These are phyloP conservation scores for Dromaius novaehollandiae DNA, from an alignment of 2,113 vertebrate species.

Conservation along the genomic window DNA sequence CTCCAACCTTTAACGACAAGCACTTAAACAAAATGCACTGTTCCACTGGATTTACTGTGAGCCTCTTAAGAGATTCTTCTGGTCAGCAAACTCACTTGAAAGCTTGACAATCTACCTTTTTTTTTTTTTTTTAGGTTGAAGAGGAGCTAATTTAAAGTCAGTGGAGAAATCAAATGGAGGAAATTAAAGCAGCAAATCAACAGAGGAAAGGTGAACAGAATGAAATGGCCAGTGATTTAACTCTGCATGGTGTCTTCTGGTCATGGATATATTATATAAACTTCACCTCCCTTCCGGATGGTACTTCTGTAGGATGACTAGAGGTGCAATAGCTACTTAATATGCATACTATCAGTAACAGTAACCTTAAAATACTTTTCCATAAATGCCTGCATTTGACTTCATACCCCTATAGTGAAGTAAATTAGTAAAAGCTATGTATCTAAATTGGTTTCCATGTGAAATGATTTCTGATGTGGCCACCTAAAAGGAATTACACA, in stretches of 20 bases:
- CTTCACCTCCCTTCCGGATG: neutral
- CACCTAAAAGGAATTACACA: neutral
- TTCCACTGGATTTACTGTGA: slow-evolving; percentile 28
- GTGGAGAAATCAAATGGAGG: slow-evolving; percentile 10
- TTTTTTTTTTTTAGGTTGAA: neutral
- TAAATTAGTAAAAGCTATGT: neutral
- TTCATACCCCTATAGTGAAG: neutral
- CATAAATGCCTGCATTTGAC: neutral
- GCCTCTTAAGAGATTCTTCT: slow-evolving; percentile 31
- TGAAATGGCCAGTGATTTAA: neutral
- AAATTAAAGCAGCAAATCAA: slow-evolving; percentile 36
- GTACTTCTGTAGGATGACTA: neutral
- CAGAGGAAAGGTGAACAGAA: neutral
- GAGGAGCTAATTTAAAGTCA: slow-evolving; percentile 44
- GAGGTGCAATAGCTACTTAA: neutral
- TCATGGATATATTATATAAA: neutral
- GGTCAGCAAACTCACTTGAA: slow-evolving; percentile 38
- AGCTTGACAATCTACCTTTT: neutral
- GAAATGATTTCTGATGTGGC: neutral
- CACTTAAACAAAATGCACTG: slow-evolving; percentile 32
- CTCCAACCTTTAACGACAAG: neutral
- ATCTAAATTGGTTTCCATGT: neutral
- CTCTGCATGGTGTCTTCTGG: neutral
- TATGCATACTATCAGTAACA: neutral
- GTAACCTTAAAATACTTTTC: neutral